Evolutionary conservation across 2,113 vertebrate species (phyloP).

Genomic region (Catharus bicknelli): DNA sequence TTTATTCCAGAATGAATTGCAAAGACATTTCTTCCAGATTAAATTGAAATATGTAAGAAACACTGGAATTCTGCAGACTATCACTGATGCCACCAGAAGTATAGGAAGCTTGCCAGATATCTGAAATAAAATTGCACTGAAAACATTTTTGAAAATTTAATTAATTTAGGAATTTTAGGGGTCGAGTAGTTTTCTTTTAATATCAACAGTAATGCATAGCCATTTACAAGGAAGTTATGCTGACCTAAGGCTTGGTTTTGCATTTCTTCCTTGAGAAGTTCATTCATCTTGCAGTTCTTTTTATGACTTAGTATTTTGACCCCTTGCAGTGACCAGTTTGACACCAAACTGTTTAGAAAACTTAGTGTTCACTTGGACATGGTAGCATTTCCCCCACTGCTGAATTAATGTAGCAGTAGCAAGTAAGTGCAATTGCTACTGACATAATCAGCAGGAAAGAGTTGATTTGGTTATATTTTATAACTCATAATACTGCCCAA

Average conservation of each 20-base stretch:
- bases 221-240: neutral
- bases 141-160: neutral
- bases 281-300: neutral
- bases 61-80: slow-evolving; percentile 20
- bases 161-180: neutral
- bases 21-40: neutral
- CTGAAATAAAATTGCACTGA: neutral
- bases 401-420: neutral
- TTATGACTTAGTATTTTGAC: neutral
- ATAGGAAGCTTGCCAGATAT: neutral
- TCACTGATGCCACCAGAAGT: neutral
- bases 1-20: slow-evolving; percentile 32
- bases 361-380: neutral
- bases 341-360: neutral
- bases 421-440: neutral
- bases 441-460: neutral
- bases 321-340: neutral
- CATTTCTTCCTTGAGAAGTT: neutral
- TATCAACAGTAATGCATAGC: neutral
- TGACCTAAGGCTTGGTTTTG: neutral
- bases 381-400: neutral
- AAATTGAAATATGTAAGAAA: neutral
- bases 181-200: neutral
- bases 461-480: neutral
- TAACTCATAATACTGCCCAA: neutral